Evolutionary conservation across 2,113 vertebrate species (phyloP).

Genomic region (Willisornis vidua): DNA sequence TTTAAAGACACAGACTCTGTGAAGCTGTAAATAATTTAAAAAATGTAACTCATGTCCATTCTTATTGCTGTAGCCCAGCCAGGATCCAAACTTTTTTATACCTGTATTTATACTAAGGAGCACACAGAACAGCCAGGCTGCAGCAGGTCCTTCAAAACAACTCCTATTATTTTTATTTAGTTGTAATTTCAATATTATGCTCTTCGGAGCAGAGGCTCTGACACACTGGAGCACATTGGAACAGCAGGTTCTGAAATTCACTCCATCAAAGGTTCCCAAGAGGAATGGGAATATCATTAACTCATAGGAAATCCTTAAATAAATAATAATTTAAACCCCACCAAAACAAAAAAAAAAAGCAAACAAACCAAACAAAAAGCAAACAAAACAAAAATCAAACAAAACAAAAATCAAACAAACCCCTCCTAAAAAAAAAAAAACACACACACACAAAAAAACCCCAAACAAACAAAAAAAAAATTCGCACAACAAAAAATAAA

Average conservation of each 20-base stretch:
- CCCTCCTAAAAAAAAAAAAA: neutral
- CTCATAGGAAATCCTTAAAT: slow-evolving; percentile 11
- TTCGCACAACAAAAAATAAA: too few relatives aligned
- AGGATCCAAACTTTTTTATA: slow-evolving; percentile 27
- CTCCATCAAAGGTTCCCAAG: neutral
- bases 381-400: neutral
- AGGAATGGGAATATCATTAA: slow-evolving; percentile 24
- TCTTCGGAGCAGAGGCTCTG: neutral
- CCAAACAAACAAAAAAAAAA: neutral
- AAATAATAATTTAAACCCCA: slow-evolving; percentile 16
- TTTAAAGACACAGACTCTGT: slow-evolving; percentile 42
- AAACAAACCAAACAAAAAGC: neutral
- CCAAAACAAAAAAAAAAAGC: neutral
- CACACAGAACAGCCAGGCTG: neutral
- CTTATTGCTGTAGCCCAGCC: slow-evolving; percentile 8
- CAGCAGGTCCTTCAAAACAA: neutral
- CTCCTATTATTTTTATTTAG: neutral
- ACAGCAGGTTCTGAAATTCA: neutral
- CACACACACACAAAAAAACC: neutral
- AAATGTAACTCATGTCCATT: slow-evolving; percentile 29
- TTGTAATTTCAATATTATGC: neutral
- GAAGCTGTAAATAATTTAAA: slow-evolving; percentile 67
- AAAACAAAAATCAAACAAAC: neutral
- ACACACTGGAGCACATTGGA: neutral
- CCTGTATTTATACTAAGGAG: neutral